These are phyloP conservation scores for Darevskia nairensis DNA, from an alignment of 2,797 vertebrate genomes.

Conservation along the genomic window DNA sequence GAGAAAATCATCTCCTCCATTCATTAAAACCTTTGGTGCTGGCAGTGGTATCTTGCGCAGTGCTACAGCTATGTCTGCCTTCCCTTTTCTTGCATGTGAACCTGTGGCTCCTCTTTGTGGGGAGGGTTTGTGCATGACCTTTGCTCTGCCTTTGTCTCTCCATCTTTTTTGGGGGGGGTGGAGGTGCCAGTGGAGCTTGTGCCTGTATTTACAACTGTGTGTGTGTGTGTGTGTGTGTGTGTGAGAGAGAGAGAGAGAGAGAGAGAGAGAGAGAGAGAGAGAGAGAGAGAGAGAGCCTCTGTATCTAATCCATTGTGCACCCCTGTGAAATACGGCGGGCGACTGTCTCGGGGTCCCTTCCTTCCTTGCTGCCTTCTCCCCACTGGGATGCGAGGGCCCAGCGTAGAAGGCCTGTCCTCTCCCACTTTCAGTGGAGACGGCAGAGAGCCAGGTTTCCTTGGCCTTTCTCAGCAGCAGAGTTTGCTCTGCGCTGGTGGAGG, in stretches of 20 bases:
- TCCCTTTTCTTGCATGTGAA: background rate
- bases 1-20: background rate
- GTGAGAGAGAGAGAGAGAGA: background rate
- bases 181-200: background rate
- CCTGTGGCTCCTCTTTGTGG: conserved; percentile 5
- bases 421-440: conserved; percentile 48
- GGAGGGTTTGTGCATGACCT: background rate
- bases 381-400: background rate
- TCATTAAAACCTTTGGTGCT: background rate
- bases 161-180: background rate
- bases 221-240: too few species aligned
- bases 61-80: background rate
- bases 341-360: background rate
- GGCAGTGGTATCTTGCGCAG: background rate
- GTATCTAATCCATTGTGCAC: conserved; percentile 39
- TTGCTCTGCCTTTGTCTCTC: conserved; percentile 7
- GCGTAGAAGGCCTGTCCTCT: rapidly evolving
- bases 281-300: too few species aligned
- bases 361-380: background rate
- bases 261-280: too few species aligned
- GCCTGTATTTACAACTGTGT: background rate
- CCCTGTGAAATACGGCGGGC: background rate
- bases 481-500: conserved; percentile 39
- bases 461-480: conserved; percentile 45
- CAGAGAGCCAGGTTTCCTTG: conserved; percentile 48